Percentiles rank a stretch among this genome's conserved stretches.
Evolutionary conservation across 2,797 vertebrate species (phyloP).

Genomic region (Sebastes steindachneri): DNA sequence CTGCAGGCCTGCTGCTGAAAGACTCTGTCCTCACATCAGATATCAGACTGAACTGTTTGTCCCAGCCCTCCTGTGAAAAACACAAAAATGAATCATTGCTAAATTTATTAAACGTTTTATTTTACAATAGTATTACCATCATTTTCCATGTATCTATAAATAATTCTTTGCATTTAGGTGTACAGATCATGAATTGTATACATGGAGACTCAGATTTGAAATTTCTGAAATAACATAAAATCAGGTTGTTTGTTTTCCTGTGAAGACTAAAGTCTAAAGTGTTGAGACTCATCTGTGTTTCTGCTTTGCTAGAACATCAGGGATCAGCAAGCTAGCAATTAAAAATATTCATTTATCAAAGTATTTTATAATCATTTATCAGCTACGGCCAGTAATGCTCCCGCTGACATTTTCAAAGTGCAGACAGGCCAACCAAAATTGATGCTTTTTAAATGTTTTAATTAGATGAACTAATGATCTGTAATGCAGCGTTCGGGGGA

Average conservation of each 20-base stretch:
- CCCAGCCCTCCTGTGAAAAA: background rate
- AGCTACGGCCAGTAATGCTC: slow-evolving; percentile 16
- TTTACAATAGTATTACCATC: background rate
- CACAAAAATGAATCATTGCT: background rate
- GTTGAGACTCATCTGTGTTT: background rate
- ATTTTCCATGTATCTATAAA: background rate
- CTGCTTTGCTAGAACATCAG: background rate
- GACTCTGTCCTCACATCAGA: too few species aligned
- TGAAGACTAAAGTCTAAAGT: background rate
- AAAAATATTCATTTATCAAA: slow-evolving; percentile 22
- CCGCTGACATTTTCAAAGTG: slow-evolving; percentile 53
- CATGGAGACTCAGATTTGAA: background rate
- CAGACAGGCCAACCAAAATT: slow-evolving; percentile 41
- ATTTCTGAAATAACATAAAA: background rate
- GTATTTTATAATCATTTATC: slow-evolving; percentile 33
- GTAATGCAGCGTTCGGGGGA: slow-evolving; percentile 19
- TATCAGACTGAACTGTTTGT: too few species aligned
- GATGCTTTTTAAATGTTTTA: slow-evolving; percentile 58
- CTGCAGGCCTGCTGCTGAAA: too few species aligned
- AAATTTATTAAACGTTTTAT: background rate
- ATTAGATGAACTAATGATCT: slow-evolving; percentile 62
- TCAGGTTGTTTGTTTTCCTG: background rate
- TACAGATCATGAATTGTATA: background rate
- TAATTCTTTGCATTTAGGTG: background rate
- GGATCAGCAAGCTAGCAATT: slow-evolving; percentile 16